Evolutionary conservation across 1,140 invertebrate genomes (phyloP).

Genomic region (Lutraria rhynchaena): DNA sequence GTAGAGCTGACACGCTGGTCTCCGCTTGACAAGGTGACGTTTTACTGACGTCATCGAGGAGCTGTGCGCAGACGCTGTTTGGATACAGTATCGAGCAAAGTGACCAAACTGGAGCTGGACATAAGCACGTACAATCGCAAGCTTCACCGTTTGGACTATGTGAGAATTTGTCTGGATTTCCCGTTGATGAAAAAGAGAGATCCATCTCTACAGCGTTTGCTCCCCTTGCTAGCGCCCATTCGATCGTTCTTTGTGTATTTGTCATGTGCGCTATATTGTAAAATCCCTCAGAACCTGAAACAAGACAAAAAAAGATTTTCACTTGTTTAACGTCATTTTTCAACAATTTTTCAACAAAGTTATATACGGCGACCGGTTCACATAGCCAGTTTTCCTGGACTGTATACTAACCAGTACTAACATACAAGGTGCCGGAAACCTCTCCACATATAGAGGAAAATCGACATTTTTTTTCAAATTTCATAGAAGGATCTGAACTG

Average conservation of each 20-base stretch:
- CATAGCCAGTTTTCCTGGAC: no score
- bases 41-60: background rate
- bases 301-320: no score
- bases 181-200: background rate
- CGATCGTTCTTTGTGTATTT: background rate
- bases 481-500: no score
- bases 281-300: slow-evolving; percentile 5
- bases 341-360: no score
- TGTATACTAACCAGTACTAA: no score
- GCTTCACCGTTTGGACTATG: background rate
- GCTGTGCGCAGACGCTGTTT: slow-evolving; percentile 5
- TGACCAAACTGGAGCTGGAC: background rate
- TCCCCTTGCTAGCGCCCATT: background rate
- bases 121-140: slow-evolving; percentile 20
- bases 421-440: no score
- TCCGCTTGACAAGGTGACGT: slow-evolving; percentile 9
- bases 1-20: background rate
- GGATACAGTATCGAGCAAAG: background rate
- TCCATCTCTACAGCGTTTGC: slow-evolving; percentile 12
- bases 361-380: no score
- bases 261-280: slow-evolving; percentile 30
- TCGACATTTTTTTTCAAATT: no score
- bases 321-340: no score
- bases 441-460: no score
- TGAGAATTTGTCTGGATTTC: background rate